Conservation (phyloP, 2,113 vertebrate genomes). For the Nothobranchius kuhntae region DNA sequence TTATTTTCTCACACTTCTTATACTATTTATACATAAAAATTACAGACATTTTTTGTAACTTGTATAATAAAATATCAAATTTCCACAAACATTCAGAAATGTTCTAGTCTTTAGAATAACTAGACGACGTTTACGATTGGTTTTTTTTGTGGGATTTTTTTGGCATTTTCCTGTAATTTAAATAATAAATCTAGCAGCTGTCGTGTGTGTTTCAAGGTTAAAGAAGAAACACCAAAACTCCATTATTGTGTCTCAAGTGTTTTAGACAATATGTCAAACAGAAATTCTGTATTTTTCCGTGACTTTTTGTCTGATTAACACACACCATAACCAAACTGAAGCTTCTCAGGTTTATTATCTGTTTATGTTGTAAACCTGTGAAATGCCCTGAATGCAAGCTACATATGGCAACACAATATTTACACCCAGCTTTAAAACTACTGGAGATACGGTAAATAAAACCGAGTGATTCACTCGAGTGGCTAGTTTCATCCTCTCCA, state of each 20-base stretch:
- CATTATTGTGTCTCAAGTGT: neutral
- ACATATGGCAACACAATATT: neutral
- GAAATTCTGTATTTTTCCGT: neutral
- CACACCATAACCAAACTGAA: neutral
- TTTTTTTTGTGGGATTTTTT: too few relatives aligned
- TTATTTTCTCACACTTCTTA: too few relatives aligned
- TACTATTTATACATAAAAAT: too few relatives aligned
- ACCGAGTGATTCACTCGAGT: constrained; percentile 38
- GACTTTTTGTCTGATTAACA: neutral
- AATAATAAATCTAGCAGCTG: too few relatives aligned
- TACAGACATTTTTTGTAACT: too few relatives aligned
- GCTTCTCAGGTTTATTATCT: neutral
- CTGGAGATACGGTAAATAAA: constrained; percentile 19
- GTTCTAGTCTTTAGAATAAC: too few relatives aligned
- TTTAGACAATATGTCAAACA: neutral
- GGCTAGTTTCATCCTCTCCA: constrained; percentile 18
- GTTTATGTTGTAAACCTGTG: neutral
- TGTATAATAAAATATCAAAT: too few relatives aligned
- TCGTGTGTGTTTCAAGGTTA: too few relatives aligned
- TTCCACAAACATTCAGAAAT: too few relatives aligned
- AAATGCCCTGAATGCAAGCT: neutral
- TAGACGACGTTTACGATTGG: too few relatives aligned
- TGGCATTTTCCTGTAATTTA: too few relatives aligned
- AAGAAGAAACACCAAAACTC: too few relatives aligned
- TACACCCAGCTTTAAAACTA: neutral